Evolutionary conservation across 35 echinoderm and acorn worm species (phyloP), one percentile per base, ranked within the genome.

Genomic region (Chiridota heheva): DNA sequence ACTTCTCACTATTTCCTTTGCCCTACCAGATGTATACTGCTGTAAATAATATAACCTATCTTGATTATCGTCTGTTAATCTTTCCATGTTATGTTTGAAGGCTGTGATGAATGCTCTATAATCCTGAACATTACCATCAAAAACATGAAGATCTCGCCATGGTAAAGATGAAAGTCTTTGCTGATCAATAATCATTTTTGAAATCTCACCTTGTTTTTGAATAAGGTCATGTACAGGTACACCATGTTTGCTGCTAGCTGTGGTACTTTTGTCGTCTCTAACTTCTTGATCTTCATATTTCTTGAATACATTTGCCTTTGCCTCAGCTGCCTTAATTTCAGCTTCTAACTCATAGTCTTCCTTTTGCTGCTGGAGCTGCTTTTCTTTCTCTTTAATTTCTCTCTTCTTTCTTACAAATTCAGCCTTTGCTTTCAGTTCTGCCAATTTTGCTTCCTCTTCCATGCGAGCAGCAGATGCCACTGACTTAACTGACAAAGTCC

Each of bases 31-130:
- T 18, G 72, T 58, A 33, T 56, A 77, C 44, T 77, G 72, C 46
- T 77, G 72, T n/a, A 77, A 37, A 0, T 36, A 77, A n/a, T 36
- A 36, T 2, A 77, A 36, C 72, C 46, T 51, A n/a, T 77, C 72
- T 33, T 58, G 72, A 31, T 77, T 30, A 13, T 77, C 36, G 20
- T 56, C 6, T 25, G 72, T 57, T 58, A 77, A 34, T 49, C 36
- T 8, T 25, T 76, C 45, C 49, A 58, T 76, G 20, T 36, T 55
- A 24, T 76, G 72, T 76, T 76, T 32, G n/a, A 76, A 55, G 26
- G 72, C 72, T 55, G 72, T 29, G 41, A 57, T 76, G 10, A 76
- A 76, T 53, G 72, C 72, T 76, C 72, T 49, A 49, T 76, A 76
- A 16, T 76, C 46, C 42, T 77, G 27, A 1, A 77, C 46, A 38